Evolutionary conservation across 2,888 invertebrate species (phyloP).

Genomic region (Dasypogon diadema): DNA sequence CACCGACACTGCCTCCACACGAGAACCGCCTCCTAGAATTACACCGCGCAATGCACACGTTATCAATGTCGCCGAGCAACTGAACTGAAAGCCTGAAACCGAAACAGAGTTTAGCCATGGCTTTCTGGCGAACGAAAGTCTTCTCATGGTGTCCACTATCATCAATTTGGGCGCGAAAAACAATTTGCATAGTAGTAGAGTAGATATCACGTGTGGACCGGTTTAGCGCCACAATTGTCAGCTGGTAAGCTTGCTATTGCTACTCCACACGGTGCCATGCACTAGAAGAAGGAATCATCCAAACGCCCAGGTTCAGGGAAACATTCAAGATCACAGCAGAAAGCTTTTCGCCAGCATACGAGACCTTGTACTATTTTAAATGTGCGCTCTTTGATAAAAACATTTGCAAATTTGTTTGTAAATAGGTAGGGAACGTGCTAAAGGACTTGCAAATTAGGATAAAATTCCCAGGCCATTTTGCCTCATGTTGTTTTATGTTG

Average conservation of each 20-base stretch:
- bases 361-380: constrained; percentile 11
- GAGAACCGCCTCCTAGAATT: constrained; percentile 10
- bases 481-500: too few species aligned
- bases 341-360: background rate
- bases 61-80: constrained; percentile 39
- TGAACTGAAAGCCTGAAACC: too few species aligned
- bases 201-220: constrained; percentile 50
- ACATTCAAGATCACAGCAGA: constrained; percentile 45
- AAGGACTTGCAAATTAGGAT: background rate
- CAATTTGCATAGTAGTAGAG: constrained; percentile 48
- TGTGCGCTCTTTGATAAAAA: background rate
- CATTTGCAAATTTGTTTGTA: background rate
- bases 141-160: constrained; percentile 20
- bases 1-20: too few species aligned
- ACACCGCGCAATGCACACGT: constrained; percentile 14
- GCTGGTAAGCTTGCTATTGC: constrained; percentile 32
- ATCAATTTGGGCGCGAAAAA: constrained; percentile 50
- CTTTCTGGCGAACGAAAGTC: constrained; percentile 35
- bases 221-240: constrained; percentile 46
- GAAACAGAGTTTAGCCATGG: constrained; percentile 3
- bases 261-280: background rate
- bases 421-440: background rate
- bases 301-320: constrained; percentile 34
- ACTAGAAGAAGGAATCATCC: constrained; percentile 24
- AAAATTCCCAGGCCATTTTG: too few species aligned